phyloP scores from a whole-genome alignment of 1,140 invertebrate genomes.

The Branchinecta lynchi region DNA sequence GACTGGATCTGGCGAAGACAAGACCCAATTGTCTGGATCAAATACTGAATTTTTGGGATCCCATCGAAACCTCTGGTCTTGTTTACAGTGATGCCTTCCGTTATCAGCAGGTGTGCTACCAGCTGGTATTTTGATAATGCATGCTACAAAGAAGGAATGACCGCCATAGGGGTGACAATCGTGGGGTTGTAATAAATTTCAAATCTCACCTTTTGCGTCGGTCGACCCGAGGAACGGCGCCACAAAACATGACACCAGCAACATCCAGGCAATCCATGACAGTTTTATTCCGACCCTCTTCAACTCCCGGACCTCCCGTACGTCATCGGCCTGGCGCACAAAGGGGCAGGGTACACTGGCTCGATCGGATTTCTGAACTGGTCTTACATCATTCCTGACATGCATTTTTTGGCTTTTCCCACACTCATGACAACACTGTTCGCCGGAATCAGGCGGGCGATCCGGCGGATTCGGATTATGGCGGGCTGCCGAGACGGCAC shows the following conservation, averaged over 20 bases:
- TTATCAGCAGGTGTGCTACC: too few species aligned
- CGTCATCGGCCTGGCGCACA: not conserved
- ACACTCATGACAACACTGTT: not conserved
- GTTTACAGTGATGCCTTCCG: too few species aligned
- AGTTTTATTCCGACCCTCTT: not conserved
- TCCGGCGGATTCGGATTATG: not conserved
- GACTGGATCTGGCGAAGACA: too few species aligned
- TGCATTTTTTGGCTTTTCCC: not conserved
- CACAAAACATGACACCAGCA: not conserved
- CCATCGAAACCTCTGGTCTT: too few species aligned
- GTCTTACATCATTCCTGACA: not conserved
- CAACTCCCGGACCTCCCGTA: not conserved
- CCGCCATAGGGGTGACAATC: too few species aligned
- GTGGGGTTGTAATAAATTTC: too few species aligned
- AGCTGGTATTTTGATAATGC: too few species aligned
- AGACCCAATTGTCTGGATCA: too few species aligned
- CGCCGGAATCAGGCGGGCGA: not conserved
- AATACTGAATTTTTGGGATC: too few species aligned
- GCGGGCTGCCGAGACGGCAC: not conserved
- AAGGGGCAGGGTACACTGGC: not conserved
- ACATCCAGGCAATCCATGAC: not conserved
- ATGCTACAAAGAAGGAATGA: too few species aligned
- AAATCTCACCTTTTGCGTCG: not conserved
- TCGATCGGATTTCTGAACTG: not conserved
- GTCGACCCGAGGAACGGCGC: not conserved